Base-by-base conservation (phyloP, 1,140 invertebrate genomes). In the Drosophila azteca region DNA sequence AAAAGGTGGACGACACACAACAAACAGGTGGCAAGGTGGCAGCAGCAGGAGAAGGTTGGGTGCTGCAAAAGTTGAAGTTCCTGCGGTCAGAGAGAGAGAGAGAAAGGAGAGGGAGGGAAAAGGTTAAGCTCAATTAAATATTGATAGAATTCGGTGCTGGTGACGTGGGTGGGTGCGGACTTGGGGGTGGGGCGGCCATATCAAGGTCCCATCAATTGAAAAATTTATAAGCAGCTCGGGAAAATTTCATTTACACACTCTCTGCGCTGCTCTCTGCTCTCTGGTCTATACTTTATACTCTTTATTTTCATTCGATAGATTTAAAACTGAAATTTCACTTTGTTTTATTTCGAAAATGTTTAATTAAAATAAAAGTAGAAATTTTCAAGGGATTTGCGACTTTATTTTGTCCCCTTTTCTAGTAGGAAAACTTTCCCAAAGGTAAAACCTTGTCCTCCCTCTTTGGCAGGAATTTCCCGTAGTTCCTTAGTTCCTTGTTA, bases 91-190 rank as follows among this genome's bases (percentile, higher is more conserved):
- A 26, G 24, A 26, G 24, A 0, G 24, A 4, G 5, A 6, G 24
- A 26, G 24, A 24, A 5, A 24, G 22, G 22, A 4, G 24, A 0
- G 24, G 2, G 24, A 4, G 46, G 41, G 11, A 83, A 82, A 88
- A 88, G 83, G 83, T 88, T 83, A 55, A 74, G 69, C 60, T 58
- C 76, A 88, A 88, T 88, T 88, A 88, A 88, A 88, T 88, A 88
- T 88, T 88, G 71, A 88, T 88, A 65, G 76, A 67, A 54, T 72
- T 72, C 54, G 29, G 59, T 26, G 17, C 17, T 26, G 22, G 39
- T 15, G 8, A 39, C 35, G 58, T 8, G 15, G 6, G 46, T 26
- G 45, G 43, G 24, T 0, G 5, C 3, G 24, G 3, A 5, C 17
- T 20, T 20, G 4, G 4, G 24, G 24, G 1, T 5, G 24, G 24